Base-by-base conservation (phyloP, 2,113 vertebrate species). In the Axis porcinus region DNA sequence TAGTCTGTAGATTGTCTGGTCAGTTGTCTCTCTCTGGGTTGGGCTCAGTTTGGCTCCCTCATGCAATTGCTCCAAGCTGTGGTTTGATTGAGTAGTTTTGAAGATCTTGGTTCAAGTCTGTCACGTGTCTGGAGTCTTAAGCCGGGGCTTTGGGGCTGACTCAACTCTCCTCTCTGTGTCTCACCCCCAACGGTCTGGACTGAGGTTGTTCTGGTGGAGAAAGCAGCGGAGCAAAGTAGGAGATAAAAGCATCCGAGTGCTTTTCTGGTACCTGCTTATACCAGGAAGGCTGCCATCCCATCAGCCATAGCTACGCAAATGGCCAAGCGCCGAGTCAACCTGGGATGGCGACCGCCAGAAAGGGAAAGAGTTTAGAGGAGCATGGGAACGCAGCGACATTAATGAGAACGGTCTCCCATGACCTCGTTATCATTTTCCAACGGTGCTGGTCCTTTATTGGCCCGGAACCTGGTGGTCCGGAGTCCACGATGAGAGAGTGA, bases 121-220 rank as follows among this genome's bases (percentile, higher is more conserved):
- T 40, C 54, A 25, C 0, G 17, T 27, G n/a, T 30, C 15, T 55
- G 10, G 25, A 14, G n/a, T 27, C 55, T 87, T 91, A 64, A 36
- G 7, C 52, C 30, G 19, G 8, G 30, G 12, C 3, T 86, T 86
- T 50, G 4, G 23, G 16, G 10, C 33, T 84, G 9, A 78, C 4
- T 17, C 6, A 0, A 1, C 28, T 93, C 43, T 83, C 13, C 19
- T 87, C 30, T 89, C 9, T 58, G 7, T 23, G 7, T 45, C 19
- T 82, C 17, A 67, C 7, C 55, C 3, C 67, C 13, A 10, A 0
- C 0, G 17, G 30, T 36, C 11, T 17, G 21, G 7, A 2, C 13
- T 70, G 60, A 91, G 23, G 17, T 40, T 70, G 55, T 60, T 89
- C 52, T 86, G 17, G 19, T 74, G 15, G 55, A 36, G 17, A 81